These are phyloP conservation scores for Trisateles emortualis DNA, from an alignment of 2,888 invertebrate species.

Conservation along the genomic window DNA sequence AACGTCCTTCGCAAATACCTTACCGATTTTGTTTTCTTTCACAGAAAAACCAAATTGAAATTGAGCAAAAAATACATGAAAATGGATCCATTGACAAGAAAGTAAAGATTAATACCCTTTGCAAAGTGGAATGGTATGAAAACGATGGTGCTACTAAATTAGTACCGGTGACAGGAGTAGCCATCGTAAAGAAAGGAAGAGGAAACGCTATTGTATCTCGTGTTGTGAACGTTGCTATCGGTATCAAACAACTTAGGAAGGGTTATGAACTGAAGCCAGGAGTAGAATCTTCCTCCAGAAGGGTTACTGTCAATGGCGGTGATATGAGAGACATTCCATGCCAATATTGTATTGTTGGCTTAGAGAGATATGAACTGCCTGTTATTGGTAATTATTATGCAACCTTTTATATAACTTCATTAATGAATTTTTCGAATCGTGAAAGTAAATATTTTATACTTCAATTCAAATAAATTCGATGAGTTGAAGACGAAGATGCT, in stretches of 20 bases:
- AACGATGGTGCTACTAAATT: slow-evolving; percentile 87
- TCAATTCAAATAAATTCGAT: no score
- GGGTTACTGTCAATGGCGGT: slow-evolving; percentile 88
- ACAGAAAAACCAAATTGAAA: slow-evolving; percentile 82
- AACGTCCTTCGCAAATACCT: background rate
- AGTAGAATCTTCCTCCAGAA: slow-evolving; percentile 87
- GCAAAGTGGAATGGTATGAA: slow-evolving; percentile 90
- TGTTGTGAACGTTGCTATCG: slow-evolving; percentile 87
- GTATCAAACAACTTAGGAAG: slow-evolving; percentile 82
- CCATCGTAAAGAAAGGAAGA: slow-evolving; percentile 83
- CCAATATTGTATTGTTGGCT: slow-evolving; percentile 88
- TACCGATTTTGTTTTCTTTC: slow-evolving; percentile 33
- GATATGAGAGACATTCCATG: slow-evolving; percentile 89
- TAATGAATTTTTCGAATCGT: background rate
- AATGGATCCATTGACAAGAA: slow-evolving; percentile 87
- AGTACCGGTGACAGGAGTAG: slow-evolving; percentile 87
- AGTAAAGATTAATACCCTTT: slow-evolving; percentile 87
- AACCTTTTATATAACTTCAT: slow-evolving; percentile 4
- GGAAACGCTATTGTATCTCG: slow-evolving; percentile 84
- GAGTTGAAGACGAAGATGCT: no score
- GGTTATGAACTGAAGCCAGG: slow-evolving; percentile 89
- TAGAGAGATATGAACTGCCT: slow-evolving; percentile 89
- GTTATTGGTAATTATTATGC: slow-evolving; percentile 87
- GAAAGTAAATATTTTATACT: no score
- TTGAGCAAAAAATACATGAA: slow-evolving; percentile 76